phyloP scores from a whole-genome alignment of 2,888 invertebrate genomes.

The Furcula furcula region DNA sequence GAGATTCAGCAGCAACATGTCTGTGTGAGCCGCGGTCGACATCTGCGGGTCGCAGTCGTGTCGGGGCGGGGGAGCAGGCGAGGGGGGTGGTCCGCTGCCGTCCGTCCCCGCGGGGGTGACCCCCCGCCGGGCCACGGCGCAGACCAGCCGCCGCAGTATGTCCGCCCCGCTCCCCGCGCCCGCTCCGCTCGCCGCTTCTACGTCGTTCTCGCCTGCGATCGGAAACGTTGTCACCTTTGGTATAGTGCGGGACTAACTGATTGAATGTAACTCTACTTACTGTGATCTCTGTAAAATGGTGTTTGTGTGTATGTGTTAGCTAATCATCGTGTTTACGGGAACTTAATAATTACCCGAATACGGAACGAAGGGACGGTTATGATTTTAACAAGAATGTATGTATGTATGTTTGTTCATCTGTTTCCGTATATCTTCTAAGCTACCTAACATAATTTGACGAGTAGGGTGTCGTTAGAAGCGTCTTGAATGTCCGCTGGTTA shows the following conservation, averaged over 20 bases:
- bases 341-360: too few species aligned
- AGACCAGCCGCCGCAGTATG: constrained; percentile 58
- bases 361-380: too few species aligned
- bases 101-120: constrained; percentile 42
- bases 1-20: constrained; percentile 69
- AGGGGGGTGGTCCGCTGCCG: constrained; percentile 16
- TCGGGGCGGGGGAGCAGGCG: constrained; percentile 16
- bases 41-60: constrained; percentile 56
- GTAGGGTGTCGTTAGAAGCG: too few species aligned
- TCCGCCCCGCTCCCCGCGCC: constrained; percentile 36
- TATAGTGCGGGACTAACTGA: constrained; percentile 1
- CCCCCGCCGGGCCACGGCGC: constrained; percentile 44
- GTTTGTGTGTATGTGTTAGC: too few species aligned
- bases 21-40: constrained; percentile 64
- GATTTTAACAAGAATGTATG: too few species aligned
- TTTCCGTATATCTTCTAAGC: too few species aligned
- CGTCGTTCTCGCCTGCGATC: constrained; percentile 68
- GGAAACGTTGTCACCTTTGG: constrained; percentile 16
- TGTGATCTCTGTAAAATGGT: too few species aligned
- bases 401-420: too few species aligned
- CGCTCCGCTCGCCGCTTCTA: constrained; percentile 49
- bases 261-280: background rate
- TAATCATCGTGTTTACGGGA: too few species aligned
- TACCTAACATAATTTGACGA: too few species aligned
- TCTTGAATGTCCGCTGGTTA: too few species aligned